Base-by-base conservation (phyloP, 2,888 invertebrate species). In the Epicampocera succincta region DNA sequence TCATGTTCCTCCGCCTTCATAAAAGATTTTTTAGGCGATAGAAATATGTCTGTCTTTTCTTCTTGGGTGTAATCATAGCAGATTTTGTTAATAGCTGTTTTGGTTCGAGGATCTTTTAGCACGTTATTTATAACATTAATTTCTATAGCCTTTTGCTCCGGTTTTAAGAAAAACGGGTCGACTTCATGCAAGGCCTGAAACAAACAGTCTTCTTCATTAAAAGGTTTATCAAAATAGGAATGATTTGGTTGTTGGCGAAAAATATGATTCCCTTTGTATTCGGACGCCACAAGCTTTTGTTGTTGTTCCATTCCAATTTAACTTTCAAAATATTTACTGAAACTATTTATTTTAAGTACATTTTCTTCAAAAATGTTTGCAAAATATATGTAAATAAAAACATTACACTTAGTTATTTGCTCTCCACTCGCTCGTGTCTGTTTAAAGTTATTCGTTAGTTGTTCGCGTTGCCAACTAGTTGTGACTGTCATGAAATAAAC, bases 81-180 rank as follows among this genome's bases (percentile, higher is more conserved):
- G 0, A 77, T 8, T 2, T 63, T 60, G 0, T 0, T 21, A 0
- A 87, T 68, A n/a, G 78, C 33, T 3, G 86, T 66, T 5, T 85
- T 63, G 0, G 82, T 89, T 0, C 90, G 87, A 0, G 90, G 90
- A 85, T 90, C 90, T 15, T 52, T 54, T 0, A 86, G 13, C 0
- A 71, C 15, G 0, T 17, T 8, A 15, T 13, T 61, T 1, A 56
- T 9, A 13, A 77, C 52, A 13, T 46, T 38, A 1, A 63, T 61
- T 12, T 25, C 60, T 5, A 82, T 58, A 2, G 54, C 42, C 0
- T 73, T 61, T 4, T 75, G 66, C 6, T 84, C 40, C 2, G 81
- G 66, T 12, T 85, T 85, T 29, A 85, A 50, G 5, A 85, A 85
- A 21, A 78, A 13, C 0, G 86, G 73, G 3, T 89, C 85, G 6